Percentiles rank a stretch among this genome's conserved stretches.
phyloP scores from a whole-genome alignment of 1,140 invertebrate genomes.

The Drosophila varians region DNA sequence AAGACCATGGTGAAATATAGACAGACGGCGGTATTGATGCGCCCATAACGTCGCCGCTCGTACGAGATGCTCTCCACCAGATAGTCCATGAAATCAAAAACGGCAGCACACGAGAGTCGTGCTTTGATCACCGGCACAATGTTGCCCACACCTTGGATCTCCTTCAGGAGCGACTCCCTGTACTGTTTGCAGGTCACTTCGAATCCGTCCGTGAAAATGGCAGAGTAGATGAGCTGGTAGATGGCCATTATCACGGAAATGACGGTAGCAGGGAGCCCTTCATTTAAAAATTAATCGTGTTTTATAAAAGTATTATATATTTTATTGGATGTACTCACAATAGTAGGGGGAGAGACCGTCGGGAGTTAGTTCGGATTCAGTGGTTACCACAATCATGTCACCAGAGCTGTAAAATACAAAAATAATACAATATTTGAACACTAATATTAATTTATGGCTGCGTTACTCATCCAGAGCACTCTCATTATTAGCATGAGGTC shows the following conservation, averaged over 20 bases:
- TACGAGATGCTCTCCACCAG: slow-evolving; percentile 85
- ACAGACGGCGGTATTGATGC: slow-evolving; percentile 87
- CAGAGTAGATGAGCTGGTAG: slow-evolving; percentile 86
- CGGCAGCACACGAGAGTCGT: slow-evolving; percentile 87
- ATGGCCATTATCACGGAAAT: slow-evolving; percentile 85
- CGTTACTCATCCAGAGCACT: slow-evolving; percentile 22
- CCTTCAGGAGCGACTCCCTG: slow-evolving; percentile 85
- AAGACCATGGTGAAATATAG: slow-evolving; percentile 86
- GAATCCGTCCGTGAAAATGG: slow-evolving; percentile 87
- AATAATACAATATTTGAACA: neutral
- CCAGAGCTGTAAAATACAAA: slow-evolving; percentile 83
- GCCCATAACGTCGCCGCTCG: slow-evolving; percentile 85
- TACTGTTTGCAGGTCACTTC: slow-evolving; percentile 88
- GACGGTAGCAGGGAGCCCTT: slow-evolving; percentile 84
- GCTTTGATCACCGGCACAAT: slow-evolving; percentile 87
- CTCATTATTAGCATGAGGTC: slow-evolving; percentile 60
- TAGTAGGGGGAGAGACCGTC: slow-evolving; percentile 85
- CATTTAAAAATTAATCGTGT: neutral
- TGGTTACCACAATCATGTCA: slow-evolving; percentile 86
- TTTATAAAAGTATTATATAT: neutral
- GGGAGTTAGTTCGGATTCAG: slow-evolving; percentile 84
- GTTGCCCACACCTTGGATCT: slow-evolving; percentile 85
- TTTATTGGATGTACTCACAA: slow-evolving; percentile 83
- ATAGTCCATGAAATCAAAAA: slow-evolving; percentile 91
- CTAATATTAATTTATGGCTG: neutral